Conservation (phyloP, 2,797 vertebrate species). For the Heterohyrax brucei region DNA sequence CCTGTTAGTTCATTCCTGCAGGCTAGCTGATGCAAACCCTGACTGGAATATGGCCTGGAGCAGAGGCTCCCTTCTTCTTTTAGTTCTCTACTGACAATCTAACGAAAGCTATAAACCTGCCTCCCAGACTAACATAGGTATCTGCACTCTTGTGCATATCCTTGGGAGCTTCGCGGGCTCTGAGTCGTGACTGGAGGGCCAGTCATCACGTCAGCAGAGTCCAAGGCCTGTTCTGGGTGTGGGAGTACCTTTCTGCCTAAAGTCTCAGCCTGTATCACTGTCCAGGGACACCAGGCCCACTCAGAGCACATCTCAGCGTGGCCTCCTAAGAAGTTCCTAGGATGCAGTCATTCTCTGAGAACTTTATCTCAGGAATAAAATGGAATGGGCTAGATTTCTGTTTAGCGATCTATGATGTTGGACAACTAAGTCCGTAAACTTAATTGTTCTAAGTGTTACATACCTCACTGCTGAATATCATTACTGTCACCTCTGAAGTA, state of each 20-base stretch:
- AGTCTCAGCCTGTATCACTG: background rate
- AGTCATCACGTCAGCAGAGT: background rate
- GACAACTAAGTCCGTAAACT: too few species aligned
- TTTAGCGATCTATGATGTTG: background rate
- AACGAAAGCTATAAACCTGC: background rate
- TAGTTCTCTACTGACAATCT: background rate
- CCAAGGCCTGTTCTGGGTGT: background rate
- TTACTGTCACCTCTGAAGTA: too few species aligned
- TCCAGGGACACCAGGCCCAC: background rate
- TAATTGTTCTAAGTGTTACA: too few species aligned
- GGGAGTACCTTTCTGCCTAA: background rate
- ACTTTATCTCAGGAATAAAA: background rate
- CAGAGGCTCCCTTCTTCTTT: slow-evolving; percentile 23
- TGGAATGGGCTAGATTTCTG: slow-evolving; percentile 33
- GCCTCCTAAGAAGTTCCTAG: background rate
- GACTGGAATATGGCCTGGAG: background rate
- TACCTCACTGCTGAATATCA: too few species aligned
- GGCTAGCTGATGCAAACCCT: background rate
- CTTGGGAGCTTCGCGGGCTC: background rate
- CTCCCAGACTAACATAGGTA: background rate
- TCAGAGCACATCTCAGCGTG: background rate
- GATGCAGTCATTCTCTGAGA: background rate
- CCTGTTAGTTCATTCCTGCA: background rate
- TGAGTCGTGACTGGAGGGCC: background rate
- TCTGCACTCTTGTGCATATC: too few species aligned